Percentiles rank a stretch among this genome's conserved stretches.
Evolutionary conservation across 2,888 invertebrate species (phyloP).

Genomic region (Brenthis hecate): DNA sequence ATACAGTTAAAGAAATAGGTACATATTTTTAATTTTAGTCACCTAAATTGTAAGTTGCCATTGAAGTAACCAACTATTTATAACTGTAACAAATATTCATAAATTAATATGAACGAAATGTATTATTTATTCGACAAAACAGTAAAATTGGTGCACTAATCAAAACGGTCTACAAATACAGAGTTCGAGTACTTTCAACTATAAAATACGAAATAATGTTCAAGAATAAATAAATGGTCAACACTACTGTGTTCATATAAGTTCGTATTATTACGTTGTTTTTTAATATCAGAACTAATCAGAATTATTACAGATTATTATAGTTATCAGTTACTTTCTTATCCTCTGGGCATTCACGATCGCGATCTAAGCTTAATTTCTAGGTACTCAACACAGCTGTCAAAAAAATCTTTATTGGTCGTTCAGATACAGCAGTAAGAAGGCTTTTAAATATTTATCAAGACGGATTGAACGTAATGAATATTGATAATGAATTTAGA

Average conservation of each 20-base stretch:
- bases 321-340: constrained; percentile 28
- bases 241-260: constrained; percentile 6
- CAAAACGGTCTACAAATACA: constrained; percentile 51
- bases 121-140: constrained; percentile 26
- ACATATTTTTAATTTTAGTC: too few relatives aligned
- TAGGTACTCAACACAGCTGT: constrained; percentile 10
- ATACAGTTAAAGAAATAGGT: too few relatives aligned
- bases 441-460: neutral
- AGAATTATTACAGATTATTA: constrained; percentile 1
- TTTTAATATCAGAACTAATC: constrained; percentile 15
- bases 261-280: too few relatives aligned
- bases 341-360: constrained; percentile 24
- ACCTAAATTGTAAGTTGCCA: too few relatives aligned
- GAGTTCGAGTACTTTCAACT: constrained; percentile 45
- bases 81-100: too few relatives aligned
- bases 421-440: constrained; percentile 8
- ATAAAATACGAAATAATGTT: constrained; percentile 34
- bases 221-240: constrained; percentile 6
- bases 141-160: constrained; percentile 53
- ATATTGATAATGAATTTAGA: constrained; percentile 9
- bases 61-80: too few relatives aligned
- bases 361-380: constrained; percentile 16
- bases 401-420: constrained; percentile 4
- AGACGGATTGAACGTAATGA: neutral
- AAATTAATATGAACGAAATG: neutral